Evolutionary conservation across 2,113 vertebrate species (phyloP), one percentile per base, ranked within the genome.

Genomic region (Osmerus eperlanus): DNA sequence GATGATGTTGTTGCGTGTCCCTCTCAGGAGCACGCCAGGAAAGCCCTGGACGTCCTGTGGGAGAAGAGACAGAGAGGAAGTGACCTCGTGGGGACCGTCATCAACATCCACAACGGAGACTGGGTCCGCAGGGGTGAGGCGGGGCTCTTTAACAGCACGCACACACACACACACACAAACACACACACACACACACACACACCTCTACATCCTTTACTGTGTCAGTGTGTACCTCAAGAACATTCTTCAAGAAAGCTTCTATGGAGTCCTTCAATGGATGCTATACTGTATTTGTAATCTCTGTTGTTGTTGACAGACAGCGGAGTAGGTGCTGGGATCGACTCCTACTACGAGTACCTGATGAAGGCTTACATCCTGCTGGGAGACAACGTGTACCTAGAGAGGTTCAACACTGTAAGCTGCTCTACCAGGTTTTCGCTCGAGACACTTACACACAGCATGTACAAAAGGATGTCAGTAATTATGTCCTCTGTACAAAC

Each of bases 311-410:
- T 12, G 41, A 47, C 41, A 99, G 97, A 99, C 65, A 99, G 97
- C 36, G 97, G 97, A 61, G 97, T 99, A 67, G 97, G 97, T 83
- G 97, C 97, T 16, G 97, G 97, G 71, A 99, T 99, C 70, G 97
- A 99, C 89, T 99, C 97, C 0, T 99, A 99, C 85, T 99, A 99
- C 78, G 97, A 99, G 83, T 99, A 99, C 87, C 91, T 99, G 71
- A 93, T 99, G 89, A 99, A 99, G 92, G 97, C 97, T 68, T 99
- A 99, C 82, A 95, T 99, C 82, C 95, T 99, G 71, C 91, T 99
- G 28, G 96, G 97, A 83, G 97, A 99, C 89, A 91, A 95, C 85
- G 94, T 94, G 78, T 97, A 95, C 84, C 89, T 99, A 83, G 94
- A 98, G 83, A 95, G 97, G 89, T 99, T 99, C 91, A 99, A 99